Conservation (phyloP, 2,888 invertebrate species). For the Unio pictorum region DNA sequence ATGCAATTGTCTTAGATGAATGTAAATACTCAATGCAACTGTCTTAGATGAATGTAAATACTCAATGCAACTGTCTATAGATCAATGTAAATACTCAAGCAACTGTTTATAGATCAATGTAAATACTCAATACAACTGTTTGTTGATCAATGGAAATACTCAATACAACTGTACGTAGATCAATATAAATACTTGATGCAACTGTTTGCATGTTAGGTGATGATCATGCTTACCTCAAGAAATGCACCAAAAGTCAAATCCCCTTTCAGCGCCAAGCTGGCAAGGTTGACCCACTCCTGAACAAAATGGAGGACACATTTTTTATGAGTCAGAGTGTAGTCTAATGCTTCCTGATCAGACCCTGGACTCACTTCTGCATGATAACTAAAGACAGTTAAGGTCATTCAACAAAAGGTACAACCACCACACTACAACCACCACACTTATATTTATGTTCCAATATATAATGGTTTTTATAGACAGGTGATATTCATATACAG, state of each 20-base stretch:
- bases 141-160: too few relatives aligned
- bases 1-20: too few relatives aligned
- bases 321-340: slow-evolving; percentile 75
- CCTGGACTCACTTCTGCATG: slow-evolving; percentile 55
- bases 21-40: too few relatives aligned
- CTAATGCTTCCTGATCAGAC: slow-evolving; percentile 54
- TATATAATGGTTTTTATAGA: too few relatives aligned
- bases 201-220: background rate
- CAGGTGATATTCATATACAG: too few relatives aligned
- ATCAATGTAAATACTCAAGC: too few relatives aligned
- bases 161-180: too few relatives aligned
- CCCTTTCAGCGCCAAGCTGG: slow-evolving; percentile 83
- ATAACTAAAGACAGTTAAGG: slow-evolving; percentile 52
- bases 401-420: slow-evolving; percentile 7
- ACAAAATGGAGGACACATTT: slow-evolving; percentile 85
- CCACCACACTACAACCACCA: background rate
- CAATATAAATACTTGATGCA: background rate
- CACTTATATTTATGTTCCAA: background rate
- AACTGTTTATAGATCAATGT: too few relatives aligned
- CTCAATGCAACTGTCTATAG: too few relatives aligned
- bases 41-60: too few relatives aligned
- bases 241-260: slow-evolving; percentile 82
- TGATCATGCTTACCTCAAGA: slow-evolving; percentile 76
- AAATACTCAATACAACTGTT: too few relatives aligned
- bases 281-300: slow-evolving; percentile 82